Evolutionary conservation across 2,113 vertebrate genomes (phyloP).

Genomic region (Carettochelys insculpta): DNA sequence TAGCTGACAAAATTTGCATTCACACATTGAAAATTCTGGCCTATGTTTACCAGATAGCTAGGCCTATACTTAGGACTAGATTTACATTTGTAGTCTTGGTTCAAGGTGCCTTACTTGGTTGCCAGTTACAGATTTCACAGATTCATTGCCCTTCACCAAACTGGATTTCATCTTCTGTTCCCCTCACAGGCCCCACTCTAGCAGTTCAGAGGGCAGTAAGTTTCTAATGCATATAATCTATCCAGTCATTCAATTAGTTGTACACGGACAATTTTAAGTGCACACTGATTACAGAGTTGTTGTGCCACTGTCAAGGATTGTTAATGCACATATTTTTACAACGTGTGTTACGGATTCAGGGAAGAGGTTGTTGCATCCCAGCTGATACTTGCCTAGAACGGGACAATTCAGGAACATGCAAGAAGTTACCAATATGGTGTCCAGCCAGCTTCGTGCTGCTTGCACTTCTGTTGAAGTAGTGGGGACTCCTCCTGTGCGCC

Average conservation of each 20-base stretch:
- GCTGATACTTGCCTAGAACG: neutral
- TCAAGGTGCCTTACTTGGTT: neutral
- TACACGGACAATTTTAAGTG: neutral
- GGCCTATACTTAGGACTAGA: neutral
- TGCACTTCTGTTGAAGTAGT: neutral
- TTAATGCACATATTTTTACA: neutral
- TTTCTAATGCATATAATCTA: neutral
- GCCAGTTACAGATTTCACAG: neutral
- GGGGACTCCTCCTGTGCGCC: neutral
- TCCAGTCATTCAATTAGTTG: neutral
- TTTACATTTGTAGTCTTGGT: conserved; percentile 13
- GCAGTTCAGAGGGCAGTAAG: fast-evolving
- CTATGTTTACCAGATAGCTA: neutral
- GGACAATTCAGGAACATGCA: neutral
- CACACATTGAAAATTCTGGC: neutral
- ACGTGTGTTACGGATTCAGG: neutral
- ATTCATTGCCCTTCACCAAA: neutral
- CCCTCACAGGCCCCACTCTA: fast-evolving
- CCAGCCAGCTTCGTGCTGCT: neutral
- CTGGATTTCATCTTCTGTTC: neutral
- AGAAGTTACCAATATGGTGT: neutral
- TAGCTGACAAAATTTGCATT: neutral
- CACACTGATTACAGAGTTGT: neutral
- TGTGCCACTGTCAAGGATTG: neutral
- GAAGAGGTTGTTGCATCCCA: neutral